These are phyloP conservation scores for Australoheros scitulus DNA, from an alignment of 2,113 vertebrate genomes.

Conservation along the genomic window DNA sequence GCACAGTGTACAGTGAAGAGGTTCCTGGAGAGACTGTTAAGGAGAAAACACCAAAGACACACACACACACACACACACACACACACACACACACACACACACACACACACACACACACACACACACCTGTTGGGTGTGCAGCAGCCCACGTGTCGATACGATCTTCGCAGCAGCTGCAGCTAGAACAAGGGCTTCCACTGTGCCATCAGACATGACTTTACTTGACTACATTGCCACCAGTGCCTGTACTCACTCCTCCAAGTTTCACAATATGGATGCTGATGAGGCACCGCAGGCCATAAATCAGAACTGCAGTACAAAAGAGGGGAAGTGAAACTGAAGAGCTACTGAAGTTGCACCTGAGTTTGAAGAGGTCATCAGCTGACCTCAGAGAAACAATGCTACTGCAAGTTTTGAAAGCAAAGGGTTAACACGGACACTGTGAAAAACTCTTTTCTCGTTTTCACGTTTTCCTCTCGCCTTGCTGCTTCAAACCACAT, in stretches of 20 bases:
- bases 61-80: constrained; percentile 46
- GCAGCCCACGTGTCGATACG: constrained; percentile 26
- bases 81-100: constrained; percentile 54
- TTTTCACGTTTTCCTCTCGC: neutral
- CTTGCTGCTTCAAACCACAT: constrained; percentile 7
- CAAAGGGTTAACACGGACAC: neutral
- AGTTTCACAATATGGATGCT: constrained; percentile 45
- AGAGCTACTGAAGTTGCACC: constrained; percentile 10
- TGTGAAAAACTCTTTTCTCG: neutral
- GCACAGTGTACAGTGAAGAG: neutral
- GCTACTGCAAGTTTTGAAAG: neutral
- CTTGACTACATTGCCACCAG: constrained; percentile 32
- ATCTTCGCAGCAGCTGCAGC: constrained; percentile 61
- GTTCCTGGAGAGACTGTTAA: neutral
- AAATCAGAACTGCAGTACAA: constrained; percentile 29
- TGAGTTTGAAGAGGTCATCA: constrained; percentile 15
- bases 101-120: constrained; percentile 46
- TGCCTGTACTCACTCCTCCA: constrained; percentile 15
- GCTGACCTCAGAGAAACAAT: too few relatives aligned
- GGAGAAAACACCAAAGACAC: constrained; percentile 20
- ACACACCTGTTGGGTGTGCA: constrained; percentile 61
- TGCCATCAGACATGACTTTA: constrained; percentile 56
- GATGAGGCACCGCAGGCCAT: constrained; percentile 16
- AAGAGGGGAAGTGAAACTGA: neutral
- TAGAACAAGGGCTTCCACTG: constrained; percentile 61